Evolutionary conservation across 1,140 invertebrate genomes (phyloP).

Genomic region (Marisa cornuarietis): DNA sequence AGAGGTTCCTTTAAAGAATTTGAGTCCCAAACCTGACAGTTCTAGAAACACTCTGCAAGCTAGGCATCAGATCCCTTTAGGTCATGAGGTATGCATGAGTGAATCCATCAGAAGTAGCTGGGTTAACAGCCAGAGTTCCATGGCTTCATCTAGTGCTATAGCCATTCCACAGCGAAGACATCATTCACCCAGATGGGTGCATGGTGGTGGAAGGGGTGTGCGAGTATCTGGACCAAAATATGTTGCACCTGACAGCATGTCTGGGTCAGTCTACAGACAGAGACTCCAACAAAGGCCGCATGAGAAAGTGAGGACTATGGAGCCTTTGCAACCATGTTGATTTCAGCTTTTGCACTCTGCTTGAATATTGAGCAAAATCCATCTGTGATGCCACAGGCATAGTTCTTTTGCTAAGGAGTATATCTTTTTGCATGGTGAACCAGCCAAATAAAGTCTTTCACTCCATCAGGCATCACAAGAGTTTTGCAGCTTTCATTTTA

Average conservation of each 20-base stretch:
- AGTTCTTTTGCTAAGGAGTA: too few species aligned
- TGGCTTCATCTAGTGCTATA: not conserved
- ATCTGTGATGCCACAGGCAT: too few species aligned
- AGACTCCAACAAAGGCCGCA: not conserved
- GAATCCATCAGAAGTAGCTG: not conserved
- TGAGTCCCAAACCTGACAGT: not conserved
- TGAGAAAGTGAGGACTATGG: too few species aligned
- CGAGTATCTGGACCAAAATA: not conserved
- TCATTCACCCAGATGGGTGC: not conserved
- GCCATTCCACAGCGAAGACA: constrained; percentile 9
- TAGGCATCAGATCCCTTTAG: not conserved
- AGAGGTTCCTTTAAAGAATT: too few species aligned
- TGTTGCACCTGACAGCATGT: constrained; percentile 1
- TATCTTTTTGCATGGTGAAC: too few species aligned
- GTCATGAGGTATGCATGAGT: constrained; percentile 2
- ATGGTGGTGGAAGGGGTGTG: not conserved
- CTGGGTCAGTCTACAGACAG: not conserved
- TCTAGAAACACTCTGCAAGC: not conserved
- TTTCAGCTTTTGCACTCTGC: too few species aligned
- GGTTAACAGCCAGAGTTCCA: not conserved
- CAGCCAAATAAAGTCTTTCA: too few species aligned
- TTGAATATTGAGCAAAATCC: too few species aligned
- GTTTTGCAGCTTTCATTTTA: too few species aligned
- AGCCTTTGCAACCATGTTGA: too few species aligned
- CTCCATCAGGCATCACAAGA: too few species aligned